These are phyloP conservation scores for Hippasteria phrygiana DNA, from an alignment of 53 echinoderm and acorn worm species.

Conservation along the genomic window DNA sequence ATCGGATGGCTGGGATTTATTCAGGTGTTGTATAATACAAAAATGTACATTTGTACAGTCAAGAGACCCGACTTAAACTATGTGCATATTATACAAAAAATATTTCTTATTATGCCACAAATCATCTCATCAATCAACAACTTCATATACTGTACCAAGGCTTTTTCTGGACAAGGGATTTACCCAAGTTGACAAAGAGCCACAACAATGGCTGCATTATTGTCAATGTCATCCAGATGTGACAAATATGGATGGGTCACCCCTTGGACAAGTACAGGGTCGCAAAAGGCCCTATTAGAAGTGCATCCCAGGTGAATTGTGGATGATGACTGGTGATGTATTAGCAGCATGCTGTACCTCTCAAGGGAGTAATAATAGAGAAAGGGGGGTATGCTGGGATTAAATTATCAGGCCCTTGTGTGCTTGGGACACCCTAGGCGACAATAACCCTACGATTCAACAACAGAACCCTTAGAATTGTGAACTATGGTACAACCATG, in stretches of 20 bases:
- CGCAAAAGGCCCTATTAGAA: slow-evolving; percentile 11
- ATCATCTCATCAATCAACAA: too few relatives aligned
- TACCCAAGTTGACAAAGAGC: not conserved
- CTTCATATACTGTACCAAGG: too few relatives aligned
- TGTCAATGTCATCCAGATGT: not conserved
- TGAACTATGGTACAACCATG: not conserved
- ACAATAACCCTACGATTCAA: too few relatives aligned
- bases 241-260: slow-evolving; percentile 36
- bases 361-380: not conserved
- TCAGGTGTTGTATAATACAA: too few relatives aligned
- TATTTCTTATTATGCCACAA: too few relatives aligned
- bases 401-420: not conserved
- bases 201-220: slow-evolving; percentile 12
- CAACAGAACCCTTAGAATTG: too few relatives aligned
- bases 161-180: not conserved
- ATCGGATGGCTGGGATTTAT: too few relatives aligned
- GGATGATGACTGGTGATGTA: slow-evolving; percentile 42
- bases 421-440: not conserved
- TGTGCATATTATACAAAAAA: too few relatives aligned
- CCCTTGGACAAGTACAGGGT: slow-evolving; percentile 17
- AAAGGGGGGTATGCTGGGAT: not conserved
- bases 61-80: too few relatives aligned
- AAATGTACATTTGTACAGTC: too few relatives aligned
- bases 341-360: not conserved
- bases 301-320: not conserved